Conservation (phyloP, 2,113 vertebrate genomes). For the Gadus macrocephalus region DNA sequence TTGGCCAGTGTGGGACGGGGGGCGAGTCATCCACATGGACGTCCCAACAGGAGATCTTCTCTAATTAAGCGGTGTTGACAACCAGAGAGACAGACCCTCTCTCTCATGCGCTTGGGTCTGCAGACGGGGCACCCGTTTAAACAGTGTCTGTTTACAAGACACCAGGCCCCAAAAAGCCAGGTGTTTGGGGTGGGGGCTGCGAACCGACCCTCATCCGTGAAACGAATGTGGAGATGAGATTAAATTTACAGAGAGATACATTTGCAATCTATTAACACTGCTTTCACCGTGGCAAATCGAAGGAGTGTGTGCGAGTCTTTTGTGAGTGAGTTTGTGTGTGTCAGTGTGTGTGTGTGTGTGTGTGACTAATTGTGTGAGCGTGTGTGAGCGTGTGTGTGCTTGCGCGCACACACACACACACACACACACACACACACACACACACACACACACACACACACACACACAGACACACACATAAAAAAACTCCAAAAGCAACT, state of each 20-base stretch:
- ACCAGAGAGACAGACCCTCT: conserved; percentile 79
- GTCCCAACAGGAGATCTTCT: conserved; percentile 65
- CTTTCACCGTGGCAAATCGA: conserved; percentile 63
- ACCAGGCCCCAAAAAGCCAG: conserved; percentile 57
- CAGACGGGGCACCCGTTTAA: conserved; percentile 53
- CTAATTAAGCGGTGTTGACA: conserved; percentile 85
- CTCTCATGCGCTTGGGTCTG: conserved; percentile 64
- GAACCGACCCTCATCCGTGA: conserved; percentile 58
- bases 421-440: not conserved
- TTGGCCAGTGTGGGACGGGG: conserved; percentile 19
- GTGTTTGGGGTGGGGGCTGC: conserved; percentile 41
- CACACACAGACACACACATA: not conserved
- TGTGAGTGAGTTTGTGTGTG: conserved; percentile 1
- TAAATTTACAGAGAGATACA: conserved; percentile 62
- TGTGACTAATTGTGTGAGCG: conserved; percentile 9
- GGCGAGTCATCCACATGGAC: conserved; percentile 66
- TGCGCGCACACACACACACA: not conserved
- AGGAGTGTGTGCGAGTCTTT: conserved; percentile 46
- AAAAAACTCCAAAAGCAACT: not conserved
- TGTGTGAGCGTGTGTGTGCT: conserved; percentile 7
- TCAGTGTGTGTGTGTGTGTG: conserved; percentile 17
- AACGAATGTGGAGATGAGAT: conserved; percentile 70
- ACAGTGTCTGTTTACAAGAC: conserved; percentile 64
- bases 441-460: not conserved
- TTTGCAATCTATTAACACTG: conserved; percentile 67